Evolutionary conservation across 1,140 invertebrate species (phyloP), one percentile per base, ranked within the genome.

Genomic region (Apis cerana): DNA sequence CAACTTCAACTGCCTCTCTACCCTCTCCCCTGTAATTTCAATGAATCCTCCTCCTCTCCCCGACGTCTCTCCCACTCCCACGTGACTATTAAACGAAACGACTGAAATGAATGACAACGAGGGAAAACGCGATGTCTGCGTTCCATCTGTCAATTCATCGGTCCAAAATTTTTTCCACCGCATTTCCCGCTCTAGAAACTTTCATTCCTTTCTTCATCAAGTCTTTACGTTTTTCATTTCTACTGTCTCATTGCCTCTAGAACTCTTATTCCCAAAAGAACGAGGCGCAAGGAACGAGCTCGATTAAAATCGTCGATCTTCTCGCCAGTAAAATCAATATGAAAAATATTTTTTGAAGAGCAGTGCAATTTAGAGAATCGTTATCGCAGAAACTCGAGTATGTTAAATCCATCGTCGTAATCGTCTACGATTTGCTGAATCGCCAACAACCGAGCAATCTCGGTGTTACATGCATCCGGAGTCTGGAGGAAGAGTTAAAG

Each of bases 51-150:
- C 52, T 59, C 67, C 52, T 59, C 77, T 19, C 67, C 15, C n/a
- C 19, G 21, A 33, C 48, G 58, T 17, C 64, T 43, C 54, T 61
- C n/a, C n/a, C 27, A 64, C 82, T 27, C 75, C 76, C 76, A 83
- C 76, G 69, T 67, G 68, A 52, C 76, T 61, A 83, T 83, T 80
- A 83, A 59, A 21, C n/a, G 21, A 19, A 71, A 83, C 10, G n/a
- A 17, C 48, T 69, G 58, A 70, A 82, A 77, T 77, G 62, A 43
- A 43, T 54, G 56, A 69, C 80, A 58, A 75, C 56, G 52, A 21
- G 17, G 15, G 61, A 33, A 8, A 19, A 61, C 19, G 13, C 27
- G 13, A 59, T 48, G 71, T 15, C 56, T 58, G 27, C 33, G 27
- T 15, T 17, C 13, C 17, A 3, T 43, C 17, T 10, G 17, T 21